Evolutionary conservation across 2,113 vertebrate genomes (phyloP).

Genomic region (Dendropsophus ebraccatus): DNA sequence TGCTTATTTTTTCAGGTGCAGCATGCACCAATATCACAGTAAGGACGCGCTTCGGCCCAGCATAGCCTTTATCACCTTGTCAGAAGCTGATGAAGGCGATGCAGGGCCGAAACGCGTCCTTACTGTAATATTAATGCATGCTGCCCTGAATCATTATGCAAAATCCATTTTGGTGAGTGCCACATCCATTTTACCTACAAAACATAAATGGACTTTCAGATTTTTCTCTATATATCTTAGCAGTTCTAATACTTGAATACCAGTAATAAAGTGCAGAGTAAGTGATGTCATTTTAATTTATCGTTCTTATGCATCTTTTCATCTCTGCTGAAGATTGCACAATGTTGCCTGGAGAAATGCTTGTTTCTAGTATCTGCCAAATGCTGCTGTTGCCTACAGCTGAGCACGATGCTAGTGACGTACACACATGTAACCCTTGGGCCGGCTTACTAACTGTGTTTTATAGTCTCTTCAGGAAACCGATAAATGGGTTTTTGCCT

Average conservation of each 20-base stretch:
- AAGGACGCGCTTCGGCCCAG: too few relatives aligned
- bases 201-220: too few relatives aligned
- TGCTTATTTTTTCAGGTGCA: too few relatives aligned
- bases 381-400: neutral
- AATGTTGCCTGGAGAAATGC: constrained; percentile 9
- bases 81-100: too few relatives aligned
- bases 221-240: neutral
- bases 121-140: too few relatives aligned
- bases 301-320: neutral
- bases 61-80: too few relatives aligned
- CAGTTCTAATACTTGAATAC: neutral
- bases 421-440: constrained; percentile 47
- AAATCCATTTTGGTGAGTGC: too few relatives aligned
- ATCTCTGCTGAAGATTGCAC: neutral
- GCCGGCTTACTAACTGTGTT: constrained; percentile 31
- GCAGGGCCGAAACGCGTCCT: too few relatives aligned
- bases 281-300: neutral
- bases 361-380: neutral
- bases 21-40: too few relatives aligned
- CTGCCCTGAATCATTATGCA: too few relatives aligned
- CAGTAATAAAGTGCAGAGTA: neutral
- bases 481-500: constrained; percentile 23
- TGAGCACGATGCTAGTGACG: neutral
- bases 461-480: constrained; percentile 45
- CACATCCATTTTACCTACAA: too few relatives aligned